Base-by-base conservation (phyloP, 2,113 vertebrate genomes). In the Parus major region DNA sequence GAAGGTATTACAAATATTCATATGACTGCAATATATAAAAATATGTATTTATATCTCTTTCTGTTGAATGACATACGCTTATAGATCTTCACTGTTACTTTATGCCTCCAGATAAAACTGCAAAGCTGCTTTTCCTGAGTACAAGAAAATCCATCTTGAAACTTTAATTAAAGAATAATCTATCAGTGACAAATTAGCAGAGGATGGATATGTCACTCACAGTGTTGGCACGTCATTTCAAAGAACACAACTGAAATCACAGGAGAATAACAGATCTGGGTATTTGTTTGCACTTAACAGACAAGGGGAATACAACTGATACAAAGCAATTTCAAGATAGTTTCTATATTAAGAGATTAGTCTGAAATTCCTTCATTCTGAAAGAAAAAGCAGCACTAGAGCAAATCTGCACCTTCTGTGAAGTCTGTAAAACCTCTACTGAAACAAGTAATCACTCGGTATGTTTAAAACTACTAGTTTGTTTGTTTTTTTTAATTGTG, bases 231-330 rank as follows among this genome's bases (percentile, higher is more conserved):
- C 0, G 23, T 88, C 75, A 95, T 97, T 97, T 86, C 82, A 93
- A 85, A 97, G 88, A 94, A 50, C 60, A 86, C 64, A 90, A 56
- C 29, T 63, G 66, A 93, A 94, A 86, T 95, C 89, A 63, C 56
- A 81, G 88, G 77, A 93, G 70, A 94, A 78, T 82, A 93, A 49
- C 44, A 88, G 49, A 87, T 83, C 87, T 93, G 70, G 66, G 90
- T 82, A 93, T 93, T 97, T 97, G 68, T 96, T 96, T 98, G 77
- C 92, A 96, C 91, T 97, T 94, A 86, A 91, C 80, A 94, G 93
- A 92, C 94, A 90, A 89, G 68, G 50, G 44, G 82, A 96, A 75
- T 19, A 72, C 75, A 92, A 86, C 84, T 93, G 60, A 65, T 96
- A 95, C 4, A 64, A 95, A 92, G 73, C 55, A 92, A 71, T 92